Percentiles rank a stretch among this genome's conserved stretches.
phyloP scores from a whole-genome alignment of 1,140 invertebrate species.

The Drosophila parvula region DNA sequence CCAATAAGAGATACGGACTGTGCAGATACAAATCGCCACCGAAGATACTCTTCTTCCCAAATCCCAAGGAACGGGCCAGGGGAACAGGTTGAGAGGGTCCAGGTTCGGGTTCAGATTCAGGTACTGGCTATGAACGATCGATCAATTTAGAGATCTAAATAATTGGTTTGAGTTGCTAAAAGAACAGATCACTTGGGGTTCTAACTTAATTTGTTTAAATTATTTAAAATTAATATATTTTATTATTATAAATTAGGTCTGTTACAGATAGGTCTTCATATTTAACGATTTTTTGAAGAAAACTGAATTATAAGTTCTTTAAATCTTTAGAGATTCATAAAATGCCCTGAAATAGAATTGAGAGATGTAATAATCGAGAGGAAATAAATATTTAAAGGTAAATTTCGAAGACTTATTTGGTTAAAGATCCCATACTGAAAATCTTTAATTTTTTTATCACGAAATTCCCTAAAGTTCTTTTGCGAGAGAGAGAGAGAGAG shows the following conservation, averaged over 20 bases:
- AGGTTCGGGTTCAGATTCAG: neutral
- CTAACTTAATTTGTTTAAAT: too few relatives aligned
- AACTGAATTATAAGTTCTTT: too few relatives aligned
- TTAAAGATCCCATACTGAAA: neutral
- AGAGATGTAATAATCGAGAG: neutral
- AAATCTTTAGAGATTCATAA: neutral
- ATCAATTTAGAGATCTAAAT: conserved; percentile 22
- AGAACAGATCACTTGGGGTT: neutral
- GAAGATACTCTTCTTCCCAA: conserved; percentile 49
- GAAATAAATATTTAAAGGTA: neutral
- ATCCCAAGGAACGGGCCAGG: conserved; percentile 9
- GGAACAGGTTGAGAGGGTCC: conserved; percentile 33
- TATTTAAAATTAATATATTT: too few relatives aligned
- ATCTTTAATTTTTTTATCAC: neutral
- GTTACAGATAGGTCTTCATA: too few relatives aligned
- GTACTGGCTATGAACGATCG: neutral
- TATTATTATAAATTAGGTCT: too few relatives aligned
- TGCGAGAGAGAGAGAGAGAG: neutral
- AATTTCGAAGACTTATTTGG: too few relatives aligned
- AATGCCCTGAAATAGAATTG: neutral
- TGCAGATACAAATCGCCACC: conserved; percentile 71
- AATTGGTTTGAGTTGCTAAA: too few relatives aligned
- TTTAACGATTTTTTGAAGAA: too few relatives aligned
- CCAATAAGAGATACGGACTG: conserved; percentile 75
- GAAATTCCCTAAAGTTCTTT: neutral